These are phyloP conservation scores for Scaptomyza reducta DNA, from an alignment of 2,888 invertebrate genomes.

Conservation along the genomic window DNA sequence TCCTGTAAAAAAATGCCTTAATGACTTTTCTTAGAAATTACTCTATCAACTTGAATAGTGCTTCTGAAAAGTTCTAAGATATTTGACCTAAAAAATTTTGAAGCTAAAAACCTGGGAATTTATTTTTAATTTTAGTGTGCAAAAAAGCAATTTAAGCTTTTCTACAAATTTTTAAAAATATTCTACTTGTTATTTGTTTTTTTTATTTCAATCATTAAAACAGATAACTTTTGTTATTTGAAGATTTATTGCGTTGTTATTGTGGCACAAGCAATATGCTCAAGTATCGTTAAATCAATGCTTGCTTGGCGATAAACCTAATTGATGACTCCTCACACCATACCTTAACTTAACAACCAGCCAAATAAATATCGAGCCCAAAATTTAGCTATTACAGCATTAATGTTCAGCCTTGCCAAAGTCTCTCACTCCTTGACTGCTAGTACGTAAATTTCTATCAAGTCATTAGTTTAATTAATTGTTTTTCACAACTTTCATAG, in stretches of 20 bases:
- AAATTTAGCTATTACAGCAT: conserved; percentile 30
- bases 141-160: too few relatives aligned
- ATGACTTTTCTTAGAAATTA: conserved; percentile 11
- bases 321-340: conserved; percentile 2
- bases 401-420: conserved; percentile 27
- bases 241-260: conserved; percentile 13
- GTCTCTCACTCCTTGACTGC: not conserved
- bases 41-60: not conserved
- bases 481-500: conserved; percentile 48
- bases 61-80: not conserved
- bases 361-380: not conserved
- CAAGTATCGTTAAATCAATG: conserved; percentile 19
- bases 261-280: conserved; percentile 6
- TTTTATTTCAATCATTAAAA: not conserved
- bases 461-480: conserved; percentile 76
- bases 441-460: conserved; percentile 42
- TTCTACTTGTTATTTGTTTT: not conserved
- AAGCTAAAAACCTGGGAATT: not conserved
- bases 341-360: not conserved
- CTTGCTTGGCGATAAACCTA: conserved; percentile 7
- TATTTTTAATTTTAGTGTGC: too few relatives aligned
- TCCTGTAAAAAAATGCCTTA: conserved; percentile 17
- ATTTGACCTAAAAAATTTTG: not conserved
- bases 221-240: not conserved
- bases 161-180: not conserved